Percentiles rank a stretch among this genome's conserved stretches.
Evolutionary conservation across 2,797 vertebrate genomes (phyloP).

Genomic region (Simalia tracyae): DNA sequence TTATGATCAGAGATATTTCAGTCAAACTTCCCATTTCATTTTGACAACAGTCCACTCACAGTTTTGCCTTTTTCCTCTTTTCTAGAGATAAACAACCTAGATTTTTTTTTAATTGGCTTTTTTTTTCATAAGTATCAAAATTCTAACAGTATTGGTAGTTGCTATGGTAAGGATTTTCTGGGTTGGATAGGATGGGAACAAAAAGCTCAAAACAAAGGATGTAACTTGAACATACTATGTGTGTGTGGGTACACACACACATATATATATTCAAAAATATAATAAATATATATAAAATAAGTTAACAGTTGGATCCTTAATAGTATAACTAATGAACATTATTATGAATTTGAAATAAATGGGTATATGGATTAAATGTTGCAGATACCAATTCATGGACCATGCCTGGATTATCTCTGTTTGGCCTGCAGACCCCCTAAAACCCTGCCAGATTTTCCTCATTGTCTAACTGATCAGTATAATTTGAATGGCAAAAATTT

Average conservation of each 20-base stretch:
- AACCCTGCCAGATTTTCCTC: too few relatives aligned
- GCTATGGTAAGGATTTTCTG: slow-evolving; percentile 65
- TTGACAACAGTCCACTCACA: not conserved
- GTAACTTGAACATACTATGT: slow-evolving; percentile 31
- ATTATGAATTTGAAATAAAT: fast-evolving
- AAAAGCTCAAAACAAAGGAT: slow-evolving; percentile 10
- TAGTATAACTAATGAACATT: slow-evolving; percentile 42
- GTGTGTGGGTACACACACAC: not conserved
- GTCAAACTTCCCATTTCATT: slow-evolving; percentile 34
- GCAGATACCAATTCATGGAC: too few relatives aligned
- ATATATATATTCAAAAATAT: not conserved
- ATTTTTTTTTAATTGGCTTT: not conserved
- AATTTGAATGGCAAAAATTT: not conserved
- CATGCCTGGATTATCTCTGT: too few relatives aligned
- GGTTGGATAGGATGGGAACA: slow-evolving; percentile 34
- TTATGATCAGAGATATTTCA: not conserved
- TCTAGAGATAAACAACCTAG: slow-evolving; percentile 47
- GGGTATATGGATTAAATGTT: not conserved
- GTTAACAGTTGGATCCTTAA: fast-evolving
- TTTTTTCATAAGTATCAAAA: slow-evolving; percentile 43
- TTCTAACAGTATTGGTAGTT: slow-evolving; percentile 60
- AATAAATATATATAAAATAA: not conserved
- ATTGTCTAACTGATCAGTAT: too few relatives aligned
- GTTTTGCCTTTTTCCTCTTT: slow-evolving; percentile 15
- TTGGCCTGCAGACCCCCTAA: too few relatives aligned